Base-by-base conservation (phyloP, 2,888 invertebrate genomes). In the Acrobasis repandana region DNA sequence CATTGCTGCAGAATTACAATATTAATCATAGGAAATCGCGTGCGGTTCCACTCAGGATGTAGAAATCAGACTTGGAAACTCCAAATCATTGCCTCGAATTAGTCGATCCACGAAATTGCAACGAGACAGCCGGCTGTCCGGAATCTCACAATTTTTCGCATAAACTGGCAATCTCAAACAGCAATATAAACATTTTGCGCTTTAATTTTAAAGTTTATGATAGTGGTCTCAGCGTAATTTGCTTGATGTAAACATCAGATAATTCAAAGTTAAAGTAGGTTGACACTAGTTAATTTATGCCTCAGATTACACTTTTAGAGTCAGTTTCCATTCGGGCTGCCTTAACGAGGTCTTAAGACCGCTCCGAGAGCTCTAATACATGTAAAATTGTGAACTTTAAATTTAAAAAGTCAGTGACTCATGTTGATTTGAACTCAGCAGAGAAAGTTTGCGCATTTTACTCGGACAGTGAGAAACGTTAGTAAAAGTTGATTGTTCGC, bases 391-490 rank as follows among this genome's bases (percentile, higher is more conserved):
- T 15, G 28, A 56, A 43, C 20, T 43, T 20, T 15, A 43, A 15
- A 51, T 38, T 51, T 46, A 28, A 50, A 43, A 59, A 50, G 43
- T 36, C 43, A 43, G 43, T 51, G 59, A 59, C 28, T 59, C 50
- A 51, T 28, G 28, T 28, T 6, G 6, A 28, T 20, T 20, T 59
- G 38, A 43, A 51, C 51, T 43, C 70, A 65, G 60, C 65, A 70
- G 80, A 77, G 85, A 85, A 84, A 84, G 85, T 83, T 65, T 57
- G 61, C 62, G 49, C 69, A 71, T 78, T 79, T 76, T 75, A 68
- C 73, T 74, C 10, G 20, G 20, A 15, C 38, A 1, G n/a, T 36
- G 9, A 62, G 61, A 65, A 65, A 60, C 65, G 62, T 63, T 67
- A 68, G 71, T 70, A 70, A 73, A 73, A 73, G 70, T 72, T 69